Conservation (phyloP, 2,888 invertebrate genomes). For the Acanthoscelides obtectus region DNA sequence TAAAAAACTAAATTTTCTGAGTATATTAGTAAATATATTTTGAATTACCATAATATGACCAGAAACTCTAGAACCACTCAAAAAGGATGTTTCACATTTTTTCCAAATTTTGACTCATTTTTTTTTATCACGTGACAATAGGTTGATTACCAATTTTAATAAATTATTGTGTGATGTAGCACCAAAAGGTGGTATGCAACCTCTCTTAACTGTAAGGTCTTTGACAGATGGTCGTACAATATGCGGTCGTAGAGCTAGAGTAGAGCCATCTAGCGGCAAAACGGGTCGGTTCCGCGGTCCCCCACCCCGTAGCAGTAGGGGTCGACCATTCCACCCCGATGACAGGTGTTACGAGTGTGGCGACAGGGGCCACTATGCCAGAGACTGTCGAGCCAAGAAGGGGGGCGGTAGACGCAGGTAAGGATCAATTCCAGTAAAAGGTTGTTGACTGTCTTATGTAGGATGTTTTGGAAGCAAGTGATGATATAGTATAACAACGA, state of each 20-base stretch:
- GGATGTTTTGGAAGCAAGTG: background rate
- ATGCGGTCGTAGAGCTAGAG: conserved; percentile 84
- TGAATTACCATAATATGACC: no score
- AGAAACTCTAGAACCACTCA: no score
- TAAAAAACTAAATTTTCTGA: no score
- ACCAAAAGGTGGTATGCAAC: background rate
- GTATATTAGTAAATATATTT: no score
- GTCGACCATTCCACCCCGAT: conserved; percentile 80
- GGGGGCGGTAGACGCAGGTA: conserved; percentile 53
- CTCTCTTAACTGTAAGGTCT: conserved; percentile 6
- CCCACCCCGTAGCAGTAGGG: conserved; percentile 57
- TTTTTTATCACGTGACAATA: no score
- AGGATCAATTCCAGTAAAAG: conserved; percentile 2
- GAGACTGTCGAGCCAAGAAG: conserved; percentile 77
- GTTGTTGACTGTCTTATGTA: conserved; percentile 1
- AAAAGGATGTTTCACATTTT: no score
- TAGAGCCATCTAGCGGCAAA: conserved; percentile 89
- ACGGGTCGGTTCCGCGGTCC: conserved; percentile 53
- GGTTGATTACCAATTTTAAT: no score
- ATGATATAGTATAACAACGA: no score
- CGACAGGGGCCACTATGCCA: conserved; percentile 87
- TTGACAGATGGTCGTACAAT: conserved; percentile 71
- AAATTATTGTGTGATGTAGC: no score
- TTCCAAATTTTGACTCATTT: no score
- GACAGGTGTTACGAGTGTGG: conserved; percentile 95